phyloP scores from a whole-genome alignment of 2,113 vertebrate species.

The Mungos mungo region DNA sequence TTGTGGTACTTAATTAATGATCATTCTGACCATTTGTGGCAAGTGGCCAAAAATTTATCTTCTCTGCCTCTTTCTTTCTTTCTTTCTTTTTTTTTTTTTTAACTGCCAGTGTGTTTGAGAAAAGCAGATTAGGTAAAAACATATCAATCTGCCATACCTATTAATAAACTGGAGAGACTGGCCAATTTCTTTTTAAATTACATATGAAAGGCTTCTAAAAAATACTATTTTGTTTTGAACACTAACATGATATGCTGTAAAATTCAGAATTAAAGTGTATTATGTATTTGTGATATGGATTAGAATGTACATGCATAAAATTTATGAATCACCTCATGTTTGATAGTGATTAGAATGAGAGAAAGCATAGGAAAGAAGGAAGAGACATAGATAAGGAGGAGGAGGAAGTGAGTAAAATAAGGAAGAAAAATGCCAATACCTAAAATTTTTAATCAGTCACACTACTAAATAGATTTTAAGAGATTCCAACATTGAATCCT shows the following conservation, averaged over 20 bases:
- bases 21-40: slow-evolving; percentile 77
- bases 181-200: slow-evolving; percentile 73
- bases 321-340: slow-evolving; percentile 48
- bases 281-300: background rate
- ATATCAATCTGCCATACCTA: slow-evolving; percentile 69
- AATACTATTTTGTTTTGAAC: slow-evolving; percentile 64
- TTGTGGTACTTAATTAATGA: slow-evolving; percentile 83
- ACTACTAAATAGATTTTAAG: slow-evolving; percentile 70
- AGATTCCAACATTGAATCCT: slow-evolving; percentile 66
- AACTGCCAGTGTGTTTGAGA: slow-evolving; percentile 67
- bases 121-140: slow-evolving; percentile 76
- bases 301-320: slow-evolving; percentile 29
- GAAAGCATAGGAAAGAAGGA: background rate
- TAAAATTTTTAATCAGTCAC: slow-evolving; percentile 55
- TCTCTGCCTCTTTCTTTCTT: background rate
- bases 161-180: slow-evolving; percentile 69
- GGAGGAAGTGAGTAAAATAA: background rate
- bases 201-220: slow-evolving; percentile 62
- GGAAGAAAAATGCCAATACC: background rate
- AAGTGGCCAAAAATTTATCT: slow-evolving; percentile 80
- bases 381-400: background rate
- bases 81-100: slow-evolving; percentile 59
- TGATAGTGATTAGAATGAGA: slow-evolving; percentile 65
- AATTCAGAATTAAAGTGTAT: slow-evolving; percentile 50
- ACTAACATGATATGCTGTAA: slow-evolving; percentile 27